Evolutionary conservation across 1,140 invertebrate genomes (phyloP), one percentile per base, ranked within the genome.

Genomic region (Diachasma alloeum): DNA sequence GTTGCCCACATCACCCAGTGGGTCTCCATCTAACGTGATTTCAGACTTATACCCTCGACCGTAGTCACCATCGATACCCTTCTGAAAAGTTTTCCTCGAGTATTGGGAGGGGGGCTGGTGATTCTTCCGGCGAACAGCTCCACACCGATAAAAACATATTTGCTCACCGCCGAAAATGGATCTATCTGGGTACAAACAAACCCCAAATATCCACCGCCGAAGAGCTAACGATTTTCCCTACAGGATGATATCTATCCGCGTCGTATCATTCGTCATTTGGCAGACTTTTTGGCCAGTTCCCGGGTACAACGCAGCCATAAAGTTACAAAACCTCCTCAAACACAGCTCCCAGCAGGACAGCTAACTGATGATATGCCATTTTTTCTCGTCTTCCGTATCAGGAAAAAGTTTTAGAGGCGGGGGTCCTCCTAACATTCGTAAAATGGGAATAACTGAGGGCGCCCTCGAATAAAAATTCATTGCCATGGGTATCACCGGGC

Each of bases 121-220:
- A 63, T 63, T 31, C 59, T 63, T 31, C 19, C 59, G 19, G 48
- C 2, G 19, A 39, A 37, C 36, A 36, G 31, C n/a, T 37, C 15
- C 59, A 24, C 53, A 42, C 63, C 53, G 82, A 80, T 82, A 85
- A 84, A 85, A 85, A 85, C 83, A 83, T 85, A 84, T 84, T 85
- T 82, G 75, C 78, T 67, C 39, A 63, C 17, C 72, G 15, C 15
- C 5, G 17, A 36, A 31, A 74, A 13, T 42, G 44, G 46, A 48
- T 31, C 11, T 36, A 66, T 53, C 46, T 24, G 75, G 74, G 77
- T 81, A 80, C 81, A 82, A 83, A 83, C 83, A 82, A 80, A 39
- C 26, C 59, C 19, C 24, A 26, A 63, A 19, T 26, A 13, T 66
- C 59, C 78, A 70, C 69, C 59, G 39, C 59, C 39, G n/a, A 44